These are phyloP conservation scores for Cydia fagiglandana DNA, from an alignment of 1,140 invertebrate genomes.

Conservation along the genomic window DNA sequence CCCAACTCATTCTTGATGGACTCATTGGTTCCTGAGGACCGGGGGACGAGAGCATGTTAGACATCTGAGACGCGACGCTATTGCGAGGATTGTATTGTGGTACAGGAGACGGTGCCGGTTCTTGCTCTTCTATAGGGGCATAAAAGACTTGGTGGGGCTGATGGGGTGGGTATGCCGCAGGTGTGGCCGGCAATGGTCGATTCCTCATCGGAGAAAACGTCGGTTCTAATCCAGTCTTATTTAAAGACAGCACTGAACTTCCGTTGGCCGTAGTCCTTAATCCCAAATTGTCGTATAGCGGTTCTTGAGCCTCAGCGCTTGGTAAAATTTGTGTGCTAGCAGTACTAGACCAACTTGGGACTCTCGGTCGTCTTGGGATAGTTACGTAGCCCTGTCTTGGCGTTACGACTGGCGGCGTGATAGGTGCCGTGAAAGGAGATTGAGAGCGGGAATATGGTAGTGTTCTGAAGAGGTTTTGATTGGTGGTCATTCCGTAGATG, in stretches of 20 bases:
- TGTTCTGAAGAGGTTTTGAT: slow-evolving; percentile 82
- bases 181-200: slow-evolving; percentile 81
- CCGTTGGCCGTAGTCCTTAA: slow-evolving; percentile 91
- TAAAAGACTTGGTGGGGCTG: slow-evolving; percentile 75
- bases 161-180: slow-evolving; percentile 71
- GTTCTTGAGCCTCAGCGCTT: slow-evolving; percentile 82
- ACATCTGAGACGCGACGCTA: slow-evolving; percentile 65
- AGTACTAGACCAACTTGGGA: slow-evolving; percentile 89
- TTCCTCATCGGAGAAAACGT: slow-evolving; percentile 80
- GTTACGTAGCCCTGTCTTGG: slow-evolving; percentile 90
- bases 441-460: slow-evolving; percentile 86
- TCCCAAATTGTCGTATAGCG: slow-evolving; percentile 91
- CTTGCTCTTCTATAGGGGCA: slow-evolving; percentile 84
- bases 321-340: slow-evolving; percentile 80
- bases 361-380: slow-evolving; percentile 89
- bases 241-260: slow-evolving; percentile 88
- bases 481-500: slow-evolving; percentile 76
- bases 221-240: slow-evolving; percentile 80
- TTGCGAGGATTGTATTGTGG: slow-evolving; percentile 60
- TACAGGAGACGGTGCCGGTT: slow-evolving; percentile 73
- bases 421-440: slow-evolving; percentile 83
- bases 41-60: slow-evolving; percentile 62
- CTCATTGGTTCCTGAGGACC: slow-evolving; percentile 69
- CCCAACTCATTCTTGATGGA: slow-evolving; percentile 68
- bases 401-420: slow-evolving; percentile 80